Evolutionary conservation across 2,797 vertebrate genomes (phyloP).

Genomic region (Gephyroberyx darwinii): DNA sequence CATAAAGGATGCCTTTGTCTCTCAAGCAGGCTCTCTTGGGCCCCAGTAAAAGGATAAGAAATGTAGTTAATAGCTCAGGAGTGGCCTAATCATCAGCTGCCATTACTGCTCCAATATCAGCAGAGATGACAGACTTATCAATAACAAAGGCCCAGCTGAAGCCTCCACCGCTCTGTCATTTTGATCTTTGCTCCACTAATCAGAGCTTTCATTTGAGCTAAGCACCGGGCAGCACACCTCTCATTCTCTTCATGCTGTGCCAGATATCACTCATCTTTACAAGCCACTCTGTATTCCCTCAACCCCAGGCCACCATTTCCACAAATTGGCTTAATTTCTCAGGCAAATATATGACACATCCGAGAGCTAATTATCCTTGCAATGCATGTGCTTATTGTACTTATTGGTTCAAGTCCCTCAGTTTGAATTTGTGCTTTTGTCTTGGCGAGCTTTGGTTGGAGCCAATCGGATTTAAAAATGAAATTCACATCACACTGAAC

Average conservation of each 20-base stretch:
- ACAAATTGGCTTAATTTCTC: constrained; percentile 87
- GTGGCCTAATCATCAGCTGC: constrained; percentile 92
- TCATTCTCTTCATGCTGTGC: constrained; percentile 83
- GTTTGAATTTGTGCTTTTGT: constrained; percentile 44
- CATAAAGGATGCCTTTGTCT: constrained; percentile 92
- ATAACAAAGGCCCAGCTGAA: constrained; percentile 90
- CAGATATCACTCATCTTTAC: constrained; percentile 84
- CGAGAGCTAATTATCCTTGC: constrained; percentile 77
- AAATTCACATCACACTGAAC: constrained; percentile 55
- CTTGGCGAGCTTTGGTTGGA: constrained; percentile 59
- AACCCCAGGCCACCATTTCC: constrained; percentile 84
- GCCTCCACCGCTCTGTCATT: constrained; percentile 84
- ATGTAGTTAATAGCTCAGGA: constrained; percentile 93
- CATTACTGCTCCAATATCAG: constrained; percentile 94
- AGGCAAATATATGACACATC: constrained; percentile 83
- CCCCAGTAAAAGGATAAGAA: constrained; percentile 90
- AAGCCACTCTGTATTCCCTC: constrained; percentile 82
- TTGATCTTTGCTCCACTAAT: constrained; percentile 91
- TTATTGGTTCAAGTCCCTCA: constrained; percentile 62
- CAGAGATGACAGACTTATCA: constrained; percentile 96
- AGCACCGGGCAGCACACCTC: constrained; percentile 83
- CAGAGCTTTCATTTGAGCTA: constrained; percentile 88
- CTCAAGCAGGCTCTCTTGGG: constrained; percentile 81
- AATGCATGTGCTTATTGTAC: constrained; percentile 67
- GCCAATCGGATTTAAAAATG: constrained; percentile 73